phyloP scores from a whole-genome alignment of 2,888 invertebrate genomes.

The Diogma glabrata region DNA sequence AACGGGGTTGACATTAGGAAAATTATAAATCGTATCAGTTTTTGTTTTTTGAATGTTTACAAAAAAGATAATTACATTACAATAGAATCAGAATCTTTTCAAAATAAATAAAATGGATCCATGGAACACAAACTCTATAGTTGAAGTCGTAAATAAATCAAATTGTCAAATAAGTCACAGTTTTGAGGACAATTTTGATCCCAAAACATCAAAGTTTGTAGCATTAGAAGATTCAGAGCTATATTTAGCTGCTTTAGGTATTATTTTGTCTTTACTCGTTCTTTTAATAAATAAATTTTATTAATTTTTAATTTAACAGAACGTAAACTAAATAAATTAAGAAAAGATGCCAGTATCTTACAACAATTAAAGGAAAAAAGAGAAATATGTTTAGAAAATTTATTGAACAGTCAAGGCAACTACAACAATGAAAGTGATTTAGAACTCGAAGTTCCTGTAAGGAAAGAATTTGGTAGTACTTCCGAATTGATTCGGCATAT shows the following conservation, averaged over 20 bases:
- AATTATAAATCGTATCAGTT: too few relatives aligned
- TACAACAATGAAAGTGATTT: slow-evolving; percentile 24
- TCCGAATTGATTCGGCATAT: slow-evolving; percentile 37
- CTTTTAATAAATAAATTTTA: background rate
- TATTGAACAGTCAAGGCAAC: slow-evolving; percentile 29
- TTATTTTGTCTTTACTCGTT: background rate
- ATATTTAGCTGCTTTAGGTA: slow-evolving; percentile 53
- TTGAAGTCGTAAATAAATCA: slow-evolving; percentile 15
- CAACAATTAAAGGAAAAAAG: slow-evolving; percentile 39
- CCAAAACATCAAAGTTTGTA: slow-evolving; percentile 28
- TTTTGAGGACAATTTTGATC: slow-evolving; percentile 49
- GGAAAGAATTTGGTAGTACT: slow-evolving; percentile 27
- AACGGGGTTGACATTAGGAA: too few relatives aligned
- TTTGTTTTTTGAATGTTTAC: too few relatives aligned
- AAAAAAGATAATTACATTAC: too few relatives aligned
- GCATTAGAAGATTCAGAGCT: slow-evolving; percentile 29
- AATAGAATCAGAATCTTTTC: too few relatives aligned
- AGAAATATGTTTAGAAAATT: slow-evolving; percentile 39
- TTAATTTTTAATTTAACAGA: slow-evolving; percentile 22
- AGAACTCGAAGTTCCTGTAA: slow-evolving; percentile 37
- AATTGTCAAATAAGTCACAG: too few relatives aligned
- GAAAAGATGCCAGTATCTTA: slow-evolving; percentile 38
- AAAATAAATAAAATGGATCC: too few relatives aligned
- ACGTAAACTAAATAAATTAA: slow-evolving; percentile 38
- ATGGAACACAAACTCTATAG: slow-evolving; percentile 21